Conservation (phyloP, 2,797 vertebrate species). For the Chelmon rostratus region DNA sequence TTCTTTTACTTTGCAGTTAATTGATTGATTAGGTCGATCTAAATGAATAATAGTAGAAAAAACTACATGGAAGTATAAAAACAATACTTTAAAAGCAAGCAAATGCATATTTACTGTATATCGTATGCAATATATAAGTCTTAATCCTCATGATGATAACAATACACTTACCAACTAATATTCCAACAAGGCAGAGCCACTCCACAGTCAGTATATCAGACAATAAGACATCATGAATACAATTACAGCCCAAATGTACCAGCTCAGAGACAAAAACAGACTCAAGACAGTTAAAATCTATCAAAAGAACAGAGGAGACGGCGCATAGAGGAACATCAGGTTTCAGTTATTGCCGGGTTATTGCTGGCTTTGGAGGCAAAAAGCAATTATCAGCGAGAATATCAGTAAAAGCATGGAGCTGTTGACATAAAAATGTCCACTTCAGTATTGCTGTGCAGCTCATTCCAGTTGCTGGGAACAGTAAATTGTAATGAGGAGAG, state of each 20-base stretch:
- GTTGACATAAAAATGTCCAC: slow-evolving; percentile 81
- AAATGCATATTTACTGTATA: neutral
- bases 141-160: neutral
- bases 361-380: slow-evolving; percentile 71
- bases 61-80: neutral
- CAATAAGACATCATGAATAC: slow-evolving; percentile 52
- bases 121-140: neutral
- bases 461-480: slow-evolving; percentile 72
- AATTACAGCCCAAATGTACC: slow-evolving; percentile 57
- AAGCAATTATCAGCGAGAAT: slow-evolving; percentile 73
- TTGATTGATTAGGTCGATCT: neutral
- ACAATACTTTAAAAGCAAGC: neutral
- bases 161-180: neutral
- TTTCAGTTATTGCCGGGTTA: slow-evolving; percentile 68
- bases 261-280: slow-evolving; percentile 56
- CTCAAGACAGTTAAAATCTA: slow-evolving; percentile 56
- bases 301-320: slow-evolving; percentile 62
- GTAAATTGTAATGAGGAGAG: slow-evolving; percentile 78
- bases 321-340: slow-evolving; percentile 59
- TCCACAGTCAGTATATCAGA: slow-evolving; percentile 41
- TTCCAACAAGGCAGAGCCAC: slow-evolving; percentile 34
- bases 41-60: neutral
- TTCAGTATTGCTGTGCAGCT: slow-evolving; percentile 73
- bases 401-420: slow-evolving; percentile 72
- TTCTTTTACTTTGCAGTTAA: neutral